Evolutionary conservation across 2,888 invertebrate genomes (phyloP).

Genomic region (Nezara viridula): DNA sequence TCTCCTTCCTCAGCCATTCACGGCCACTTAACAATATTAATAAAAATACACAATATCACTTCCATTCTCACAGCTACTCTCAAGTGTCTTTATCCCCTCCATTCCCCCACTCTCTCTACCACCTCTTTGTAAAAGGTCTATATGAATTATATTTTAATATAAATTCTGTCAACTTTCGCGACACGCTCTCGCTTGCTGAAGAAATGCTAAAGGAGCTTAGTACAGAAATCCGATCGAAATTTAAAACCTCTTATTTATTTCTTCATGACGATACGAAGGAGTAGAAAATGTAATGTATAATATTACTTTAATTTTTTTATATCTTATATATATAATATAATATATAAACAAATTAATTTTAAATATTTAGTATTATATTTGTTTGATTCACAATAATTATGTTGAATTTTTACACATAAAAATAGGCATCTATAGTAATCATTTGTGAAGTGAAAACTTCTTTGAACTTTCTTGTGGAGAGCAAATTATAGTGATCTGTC

Average conservation of each 20-base stretch:
- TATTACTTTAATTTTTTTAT: too few species aligned
- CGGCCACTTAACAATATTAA: constrained; percentile 60
- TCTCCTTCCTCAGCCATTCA: too few species aligned
- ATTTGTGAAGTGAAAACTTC: too few species aligned
- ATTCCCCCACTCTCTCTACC: background rate
- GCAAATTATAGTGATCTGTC: too few species aligned
- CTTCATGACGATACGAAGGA: background rate
- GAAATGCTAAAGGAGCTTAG: background rate
- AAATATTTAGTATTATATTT: too few species aligned
- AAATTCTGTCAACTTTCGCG: background rate
- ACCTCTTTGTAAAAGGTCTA: background rate
- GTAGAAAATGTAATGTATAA: too few species aligned
- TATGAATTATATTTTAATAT: background rate
- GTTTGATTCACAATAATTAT: too few species aligned
- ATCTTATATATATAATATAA: too few species aligned
- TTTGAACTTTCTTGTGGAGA: too few species aligned
- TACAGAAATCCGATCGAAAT: background rate
- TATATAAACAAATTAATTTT: too few species aligned
- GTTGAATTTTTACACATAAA: too few species aligned
- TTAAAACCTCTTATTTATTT: background rate
- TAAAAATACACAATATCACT: constrained; percentile 61
- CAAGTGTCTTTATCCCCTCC: background rate
- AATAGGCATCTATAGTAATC: too few species aligned
- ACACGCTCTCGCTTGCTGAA: background rate
- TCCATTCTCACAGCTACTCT: background rate